phyloP scores from a whole-genome alignment of 2,888 invertebrate genomes.

The Formica aserva region DNA sequence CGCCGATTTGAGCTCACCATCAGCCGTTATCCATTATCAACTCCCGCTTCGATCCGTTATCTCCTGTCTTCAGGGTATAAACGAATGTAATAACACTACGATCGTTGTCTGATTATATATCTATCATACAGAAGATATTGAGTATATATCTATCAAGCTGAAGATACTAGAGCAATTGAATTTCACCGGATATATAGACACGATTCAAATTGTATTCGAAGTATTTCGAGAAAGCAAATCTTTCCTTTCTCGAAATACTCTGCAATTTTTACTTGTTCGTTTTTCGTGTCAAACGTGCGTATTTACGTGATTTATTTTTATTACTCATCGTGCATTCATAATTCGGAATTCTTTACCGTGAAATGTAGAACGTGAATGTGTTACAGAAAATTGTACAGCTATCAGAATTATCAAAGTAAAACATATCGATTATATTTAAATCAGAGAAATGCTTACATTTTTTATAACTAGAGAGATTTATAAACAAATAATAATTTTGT shows the following conservation, averaged over 20 bases:
- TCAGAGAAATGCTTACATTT: slow-evolving; percentile 17
- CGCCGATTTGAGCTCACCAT: slow-evolving; percentile 11
- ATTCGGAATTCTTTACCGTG: background rate
- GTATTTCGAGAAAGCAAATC: background rate
- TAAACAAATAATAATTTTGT: background rate
- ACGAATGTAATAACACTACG: background rate
- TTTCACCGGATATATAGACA: slow-evolving; percentile 38
- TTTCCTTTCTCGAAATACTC: background rate
- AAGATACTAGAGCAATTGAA: slow-evolving; percentile 12
- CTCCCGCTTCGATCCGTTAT: slow-evolving; percentile 47
- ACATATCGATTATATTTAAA: background rate
- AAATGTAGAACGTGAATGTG: background rate
- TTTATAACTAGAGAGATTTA: background rate
- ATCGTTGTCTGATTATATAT: slow-evolving; percentile 38
- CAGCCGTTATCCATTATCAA: slow-evolving; percentile 43
- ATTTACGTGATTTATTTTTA: slow-evolving; percentile 1
- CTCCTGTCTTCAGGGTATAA: slow-evolving; percentile 21
- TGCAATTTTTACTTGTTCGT: slow-evolving; percentile 8
- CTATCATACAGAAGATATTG: slow-evolving; percentile 5
- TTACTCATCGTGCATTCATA: background rate
- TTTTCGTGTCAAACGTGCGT: background rate
- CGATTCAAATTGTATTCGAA: background rate
- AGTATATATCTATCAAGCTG: slow-evolving; percentile 16
- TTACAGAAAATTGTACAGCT: background rate
- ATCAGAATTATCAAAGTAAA: slow-evolving; percentile 15